Evolutionary conservation across 2,113 vertebrate species (phyloP).

Genomic region (Ammodytes marinus): DNA sequence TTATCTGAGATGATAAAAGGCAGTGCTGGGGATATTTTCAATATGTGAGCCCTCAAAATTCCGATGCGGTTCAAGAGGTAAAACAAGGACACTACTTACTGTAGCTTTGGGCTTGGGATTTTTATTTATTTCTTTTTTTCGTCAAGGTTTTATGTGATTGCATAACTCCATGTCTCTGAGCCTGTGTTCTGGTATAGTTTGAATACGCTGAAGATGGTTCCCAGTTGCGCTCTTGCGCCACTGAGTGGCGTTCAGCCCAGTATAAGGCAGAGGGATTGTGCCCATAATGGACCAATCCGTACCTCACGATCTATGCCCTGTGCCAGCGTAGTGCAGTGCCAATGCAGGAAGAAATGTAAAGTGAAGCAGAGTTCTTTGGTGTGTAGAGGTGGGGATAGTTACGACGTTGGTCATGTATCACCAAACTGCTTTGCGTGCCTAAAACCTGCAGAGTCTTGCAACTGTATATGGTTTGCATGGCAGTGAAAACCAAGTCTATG

Average conservation of each 20-base stretch:
- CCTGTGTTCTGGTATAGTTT: not conserved
- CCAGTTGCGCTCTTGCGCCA: too few relatives aligned
- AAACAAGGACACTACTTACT: not conserved
- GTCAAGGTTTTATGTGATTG: constrained; percentile 5
- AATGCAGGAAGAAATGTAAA: not conserved
- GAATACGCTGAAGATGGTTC: not conserved
- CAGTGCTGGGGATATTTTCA: not conserved
- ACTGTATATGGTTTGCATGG: not conserved
- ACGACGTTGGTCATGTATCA: too few relatives aligned
- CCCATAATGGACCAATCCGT: not conserved
- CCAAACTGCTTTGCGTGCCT: too few relatives aligned
- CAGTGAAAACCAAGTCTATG: not conserved
- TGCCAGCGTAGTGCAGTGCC: not conserved
- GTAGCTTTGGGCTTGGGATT: constrained; percentile 1
- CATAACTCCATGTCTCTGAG: not conserved
- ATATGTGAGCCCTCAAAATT: constrained; percentile 11
- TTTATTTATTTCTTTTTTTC: not conserved
- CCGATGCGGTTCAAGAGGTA: constrained; percentile 33
- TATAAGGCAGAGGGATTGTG: not conserved
- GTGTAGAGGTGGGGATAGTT: not conserved
- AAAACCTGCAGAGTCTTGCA: not conserved
- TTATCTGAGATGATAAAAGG: constrained; percentile 27
- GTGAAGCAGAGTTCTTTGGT: not conserved
- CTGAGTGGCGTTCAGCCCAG: not conserved
- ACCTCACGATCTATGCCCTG: not conserved